Evolutionary conservation across 1,140 invertebrate species (phyloP).

Genomic region (Tenebrio molitor): DNA sequence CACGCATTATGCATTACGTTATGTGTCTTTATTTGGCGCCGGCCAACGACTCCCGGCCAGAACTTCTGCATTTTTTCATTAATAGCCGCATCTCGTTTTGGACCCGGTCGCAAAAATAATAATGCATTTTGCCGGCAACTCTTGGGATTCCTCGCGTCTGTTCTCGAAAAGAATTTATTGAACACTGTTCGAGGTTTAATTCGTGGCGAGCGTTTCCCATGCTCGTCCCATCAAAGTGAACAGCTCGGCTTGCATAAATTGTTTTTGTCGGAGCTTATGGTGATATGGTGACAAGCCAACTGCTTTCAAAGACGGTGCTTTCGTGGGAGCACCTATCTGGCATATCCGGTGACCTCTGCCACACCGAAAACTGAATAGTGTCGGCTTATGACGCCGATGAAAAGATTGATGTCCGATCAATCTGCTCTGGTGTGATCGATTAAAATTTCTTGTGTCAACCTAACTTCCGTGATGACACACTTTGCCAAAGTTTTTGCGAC

Average conservation of each 20-base stretch:
- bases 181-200: neutral
- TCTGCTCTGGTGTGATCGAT: slow-evolving; percentile 25
- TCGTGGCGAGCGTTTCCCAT: neutral
- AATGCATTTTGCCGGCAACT: neutral
- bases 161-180: neutral
- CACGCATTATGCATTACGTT: too few relatives aligned
- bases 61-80: too few relatives aligned
- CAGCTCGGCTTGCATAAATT: slow-evolving; percentile 4
- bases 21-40: too few relatives aligned
- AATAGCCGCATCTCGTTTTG: too few relatives aligned
- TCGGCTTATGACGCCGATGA: slow-evolving; percentile 23
- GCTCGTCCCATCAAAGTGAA: neutral
- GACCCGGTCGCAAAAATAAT: too few relatives aligned
- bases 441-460: slow-evolving; percentile 21
- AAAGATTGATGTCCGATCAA: slow-evolving; percentile 39
- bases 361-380: slow-evolving; percentile 4
- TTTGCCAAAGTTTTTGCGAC: slow-evolving; percentile 21
- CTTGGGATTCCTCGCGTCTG: neutral
- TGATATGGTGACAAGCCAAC: neutral
- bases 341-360: neutral
- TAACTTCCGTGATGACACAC: slow-evolving; percentile 3
- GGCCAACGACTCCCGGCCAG: too few relatives aligned
- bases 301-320: neutral
- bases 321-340: neutral
- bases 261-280: slow-evolving; percentile 1